phyloP scores from a whole-genome alignment of 2,797 vertebrate species.

The Emydoidea blandingii region DNA sequence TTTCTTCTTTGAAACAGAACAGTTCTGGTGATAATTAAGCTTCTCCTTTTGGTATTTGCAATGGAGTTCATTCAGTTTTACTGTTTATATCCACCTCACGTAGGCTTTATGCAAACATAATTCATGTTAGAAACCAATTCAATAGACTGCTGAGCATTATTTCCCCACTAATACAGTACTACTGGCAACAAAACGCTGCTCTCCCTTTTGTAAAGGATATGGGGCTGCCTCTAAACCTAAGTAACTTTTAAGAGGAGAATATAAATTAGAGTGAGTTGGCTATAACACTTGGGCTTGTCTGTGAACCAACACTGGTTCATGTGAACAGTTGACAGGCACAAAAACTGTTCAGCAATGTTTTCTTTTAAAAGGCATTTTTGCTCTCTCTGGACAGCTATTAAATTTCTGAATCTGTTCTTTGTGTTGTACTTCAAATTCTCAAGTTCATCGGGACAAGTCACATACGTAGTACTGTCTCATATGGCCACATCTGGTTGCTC shows the following conservation, averaged over 20 bases:
- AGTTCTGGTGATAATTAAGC: constrained; percentile 7
- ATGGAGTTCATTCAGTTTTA: constrained; percentile 20
- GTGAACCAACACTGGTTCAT: neutral
- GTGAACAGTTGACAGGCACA: neutral
- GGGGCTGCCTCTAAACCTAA: neutral
- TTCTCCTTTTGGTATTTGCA: constrained; percentile 19
- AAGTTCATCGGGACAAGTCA: neutral
- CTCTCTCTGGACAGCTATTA: neutral
- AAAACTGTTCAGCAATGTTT: neutral
- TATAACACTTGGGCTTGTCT: neutral
- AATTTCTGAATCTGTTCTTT: neutral
- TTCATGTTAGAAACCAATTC: constrained; percentile 1
- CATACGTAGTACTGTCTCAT: neutral
- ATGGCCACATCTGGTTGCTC: neutral
- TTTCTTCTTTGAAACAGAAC: constrained; percentile 38
- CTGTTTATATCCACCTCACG: neutral
- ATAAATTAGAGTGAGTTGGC: neutral
- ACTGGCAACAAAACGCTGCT: neutral
- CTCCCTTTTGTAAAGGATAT: neutral
- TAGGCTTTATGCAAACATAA: neutral
- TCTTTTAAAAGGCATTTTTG: neutral
- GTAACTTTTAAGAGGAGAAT: neutral
- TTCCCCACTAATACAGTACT: neutral
- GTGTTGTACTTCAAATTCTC: neutral
- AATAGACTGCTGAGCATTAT: neutral